phyloP scores from a whole-genome alignment of 2,888 invertebrate genomes.

The Thereva unica region DNA sequence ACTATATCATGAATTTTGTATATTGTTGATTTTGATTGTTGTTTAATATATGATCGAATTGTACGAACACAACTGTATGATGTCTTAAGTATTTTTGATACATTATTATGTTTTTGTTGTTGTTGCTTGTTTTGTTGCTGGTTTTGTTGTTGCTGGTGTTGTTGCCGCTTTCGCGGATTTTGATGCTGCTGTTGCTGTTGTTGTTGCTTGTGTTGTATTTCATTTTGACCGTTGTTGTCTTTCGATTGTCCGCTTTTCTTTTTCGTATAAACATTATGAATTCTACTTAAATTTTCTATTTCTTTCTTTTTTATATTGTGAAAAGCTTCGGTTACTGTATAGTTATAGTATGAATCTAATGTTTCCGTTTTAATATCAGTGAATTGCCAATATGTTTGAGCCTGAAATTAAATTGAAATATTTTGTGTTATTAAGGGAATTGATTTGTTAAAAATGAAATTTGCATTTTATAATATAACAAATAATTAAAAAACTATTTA shows the following conservation, averaged over 20 bases:
- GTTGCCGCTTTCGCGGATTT: neutral
- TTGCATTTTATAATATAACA: no score
- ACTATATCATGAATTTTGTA: constrained; percentile 21
- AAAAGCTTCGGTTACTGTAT: no score
- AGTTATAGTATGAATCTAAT: no score
- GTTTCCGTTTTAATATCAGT: constrained; percentile 5
- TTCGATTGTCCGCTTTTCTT: constrained; percentile 36
- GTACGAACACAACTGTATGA: neutral
- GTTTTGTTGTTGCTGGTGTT: neutral
- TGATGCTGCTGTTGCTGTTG: neutral
- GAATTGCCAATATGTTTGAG: constrained; percentile 18
- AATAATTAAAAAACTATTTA: no score
- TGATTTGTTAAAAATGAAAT: no score
- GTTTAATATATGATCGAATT: constrained; percentile 17
- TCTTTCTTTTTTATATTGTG: constrained; percentile 9
- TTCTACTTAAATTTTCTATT: constrained; percentile 32
- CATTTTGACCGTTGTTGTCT: constrained; percentile 43
- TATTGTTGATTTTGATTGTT: constrained; percentile 3
- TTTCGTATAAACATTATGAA: constrained; percentile 23
- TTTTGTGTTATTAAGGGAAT: neutral
- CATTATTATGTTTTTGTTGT: no score
- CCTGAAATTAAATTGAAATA: constrained; percentile 16
- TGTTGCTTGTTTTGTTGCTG: no score
- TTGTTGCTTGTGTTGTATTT: constrained; percentile 26
- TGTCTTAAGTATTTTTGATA: no score